Evolutionary conservation across 2,888 invertebrate species (phyloP), one percentile per base, ranked within the genome.

Genomic region (Ichneumoninae sp.): DNA sequence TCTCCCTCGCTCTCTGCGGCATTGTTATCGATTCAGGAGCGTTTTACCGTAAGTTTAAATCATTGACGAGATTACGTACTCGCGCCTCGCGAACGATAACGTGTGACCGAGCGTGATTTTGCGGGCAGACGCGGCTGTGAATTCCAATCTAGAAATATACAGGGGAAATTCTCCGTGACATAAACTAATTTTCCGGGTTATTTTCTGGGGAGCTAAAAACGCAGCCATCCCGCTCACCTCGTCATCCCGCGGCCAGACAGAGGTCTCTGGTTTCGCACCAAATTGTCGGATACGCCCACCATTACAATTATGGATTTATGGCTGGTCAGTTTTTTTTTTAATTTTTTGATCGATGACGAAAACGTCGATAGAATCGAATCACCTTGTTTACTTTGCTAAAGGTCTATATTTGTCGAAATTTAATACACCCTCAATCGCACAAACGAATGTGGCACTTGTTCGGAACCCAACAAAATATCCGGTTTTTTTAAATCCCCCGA

Each of bases 21-120:
- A 74, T 60, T 74, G 60, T 80, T 74, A 80, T 80, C 68, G 74
- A 74, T 74, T 74, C 54, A 8, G 57, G 40, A 54, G 68, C 33
- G 57, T 44, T 44, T 54, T 65, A 52, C 54, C 71, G 47, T 72
- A 40, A 66, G 40, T 36, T 26, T 19, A 36, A 71, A 66, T 54
- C 52, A 71, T 62, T 62, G 19, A 40, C 62, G 40, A 33, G 71
- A 52, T 72, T 71, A 70, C 19, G 44, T 47, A 57, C 22, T 52
- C 65, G 50, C 40, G 8, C 13, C 44, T 13, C 19, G 13, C n/a
- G n/a, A 66, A 30, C 30, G 54, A 80, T 19, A 65, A 52, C 40
- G 22, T 47, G 44, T 57, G 44, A 74, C 54, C 54, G 22, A 71
- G 33, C 10, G 19, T 33, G 47, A 70, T 78, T 78, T 60, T 69